Base-by-base conservation (phyloP, 1,140 invertebrate genomes). In the Zaprionus ornatus region DNA sequence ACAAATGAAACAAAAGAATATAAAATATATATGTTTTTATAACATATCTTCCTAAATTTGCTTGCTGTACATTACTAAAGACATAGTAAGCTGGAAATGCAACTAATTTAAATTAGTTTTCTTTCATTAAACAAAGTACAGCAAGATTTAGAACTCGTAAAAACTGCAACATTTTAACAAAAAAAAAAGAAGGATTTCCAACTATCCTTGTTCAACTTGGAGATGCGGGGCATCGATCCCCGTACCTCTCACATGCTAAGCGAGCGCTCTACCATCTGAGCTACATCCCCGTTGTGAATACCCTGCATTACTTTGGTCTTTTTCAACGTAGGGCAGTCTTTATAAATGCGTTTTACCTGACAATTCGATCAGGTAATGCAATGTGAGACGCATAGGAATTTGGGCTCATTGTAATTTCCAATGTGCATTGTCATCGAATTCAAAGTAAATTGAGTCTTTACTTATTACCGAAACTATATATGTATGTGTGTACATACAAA, bases 221-320 rank as follows among this genome's bases (percentile, higher is more conserved):
- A 92, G 95, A 95, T 94, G 95, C 95, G 94, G 95, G 95, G 95
- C 93, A 96, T 96, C 95, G 95, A 96, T 96, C 95, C 95, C 94
- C 94, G 95, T 96, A 96, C 95, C 95, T 96, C 95, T 96, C 95
- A 94, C 95, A 96, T 96, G 95, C 95, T 96, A 96, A 96, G 95
- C 95, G 95, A 96, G 95, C 95, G 95, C 95, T 96, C 95, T 96
- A 96, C 95, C 95, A 96, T 95, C 95, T 96, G 95, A 96, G 95
- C 95, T 96, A 96, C 95, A 92, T 92, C 91, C 91, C 91, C 91
- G 29, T 79, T 57, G 32, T 77, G 17, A 4, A 15, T 40, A 4
- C 0, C 1, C 7, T 6, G 55, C 35, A 65, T 79, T 74, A 12
- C 76, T 32, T 74, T 78, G 57, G 52, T 56, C 27, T 19, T 48